Conservation (phyloP, 2,888 invertebrate species). For the Apeira syringaria region DNA sequence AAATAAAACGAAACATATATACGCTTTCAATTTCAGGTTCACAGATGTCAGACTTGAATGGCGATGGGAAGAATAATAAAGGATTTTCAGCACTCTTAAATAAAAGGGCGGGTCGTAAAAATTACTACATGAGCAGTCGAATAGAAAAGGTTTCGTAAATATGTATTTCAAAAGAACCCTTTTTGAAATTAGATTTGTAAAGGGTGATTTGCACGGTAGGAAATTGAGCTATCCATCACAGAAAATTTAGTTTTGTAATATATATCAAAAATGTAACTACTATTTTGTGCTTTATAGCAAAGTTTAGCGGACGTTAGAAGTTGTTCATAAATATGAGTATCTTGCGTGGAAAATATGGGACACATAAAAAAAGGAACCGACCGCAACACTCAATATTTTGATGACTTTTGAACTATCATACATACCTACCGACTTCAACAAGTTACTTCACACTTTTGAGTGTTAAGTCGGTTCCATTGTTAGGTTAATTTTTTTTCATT, state of each 20-base stretch:
- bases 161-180: conserved; percentile 28
- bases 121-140: conserved; percentile 22
- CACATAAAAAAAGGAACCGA: too few relatives aligned
- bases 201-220: conserved; percentile 31
- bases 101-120: conserved; percentile 28
- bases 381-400: too few relatives aligned
- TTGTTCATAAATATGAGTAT: too few relatives aligned
- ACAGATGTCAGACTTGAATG: conserved; percentile 28
- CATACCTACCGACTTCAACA: too few relatives aligned
- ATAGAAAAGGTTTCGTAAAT: conserved; percentile 28
- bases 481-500: too few relatives aligned
- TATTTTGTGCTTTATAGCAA: too few relatives aligned
- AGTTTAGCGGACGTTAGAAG: too few relatives aligned
- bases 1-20: conserved; percentile 23
- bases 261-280: too few relatives aligned
- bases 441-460: too few relatives aligned
- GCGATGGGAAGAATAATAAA: conserved; percentile 22
- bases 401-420: too few relatives aligned
- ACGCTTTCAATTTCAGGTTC: conserved; percentile 25
- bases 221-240: conserved; percentile 39
- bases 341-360: too few relatives aligned
- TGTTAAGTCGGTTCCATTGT: too few relatives aligned
- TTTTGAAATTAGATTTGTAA: conserved; percentile 41
- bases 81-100: conserved; percentile 19
- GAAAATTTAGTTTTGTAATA: conserved; percentile 28